Conservation (phyloP, 1,140 invertebrate species). For the Platyura marginata region DNA sequence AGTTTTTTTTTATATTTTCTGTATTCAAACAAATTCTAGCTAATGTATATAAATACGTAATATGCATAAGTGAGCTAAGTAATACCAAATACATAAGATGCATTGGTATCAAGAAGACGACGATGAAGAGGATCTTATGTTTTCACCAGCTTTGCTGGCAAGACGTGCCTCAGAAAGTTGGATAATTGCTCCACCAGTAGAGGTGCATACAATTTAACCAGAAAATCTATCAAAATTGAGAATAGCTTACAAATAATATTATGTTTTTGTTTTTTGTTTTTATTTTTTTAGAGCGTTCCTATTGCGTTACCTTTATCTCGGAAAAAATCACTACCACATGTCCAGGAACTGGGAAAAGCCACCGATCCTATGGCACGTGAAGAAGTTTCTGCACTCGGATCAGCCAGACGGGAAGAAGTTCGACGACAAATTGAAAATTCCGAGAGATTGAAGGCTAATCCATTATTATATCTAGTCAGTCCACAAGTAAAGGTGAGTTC, state of each 20-base stretch:
- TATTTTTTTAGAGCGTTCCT: slow-evolving; percentile 37
- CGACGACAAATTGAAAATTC: slow-evolving; percentile 78
- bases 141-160: slow-evolving; percentile 65
- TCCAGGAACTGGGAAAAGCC: slow-evolving; percentile 55
- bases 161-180: slow-evolving; percentile 66
- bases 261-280: not conserved
- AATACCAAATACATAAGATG: no score
- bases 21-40: no score
- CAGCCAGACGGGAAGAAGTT: slow-evolving; percentile 81
- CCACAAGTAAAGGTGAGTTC: slow-evolving; percentile 83
- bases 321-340: slow-evolving; percentile 92
- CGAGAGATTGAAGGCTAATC: slow-evolving; percentile 82
- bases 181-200: slow-evolving; percentile 65
- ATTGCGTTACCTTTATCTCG: slow-evolving; percentile 54
- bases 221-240: no score
- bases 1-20: no score
- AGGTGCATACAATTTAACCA: slow-evolving; percentile 33
- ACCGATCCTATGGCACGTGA: slow-evolving; percentile 76
- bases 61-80: no score
- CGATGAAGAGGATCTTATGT: slow-evolving; percentile 67
- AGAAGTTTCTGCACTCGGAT: slow-evolving; percentile 85
- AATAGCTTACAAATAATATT: no score
- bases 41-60: no score
- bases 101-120: slow-evolving; percentile 49
- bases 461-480: slow-evolving; percentile 86